phyloP scores from a whole-genome alignment of 1,140 invertebrate species.

The Trichomalopsis sarcophagae region DNA sequence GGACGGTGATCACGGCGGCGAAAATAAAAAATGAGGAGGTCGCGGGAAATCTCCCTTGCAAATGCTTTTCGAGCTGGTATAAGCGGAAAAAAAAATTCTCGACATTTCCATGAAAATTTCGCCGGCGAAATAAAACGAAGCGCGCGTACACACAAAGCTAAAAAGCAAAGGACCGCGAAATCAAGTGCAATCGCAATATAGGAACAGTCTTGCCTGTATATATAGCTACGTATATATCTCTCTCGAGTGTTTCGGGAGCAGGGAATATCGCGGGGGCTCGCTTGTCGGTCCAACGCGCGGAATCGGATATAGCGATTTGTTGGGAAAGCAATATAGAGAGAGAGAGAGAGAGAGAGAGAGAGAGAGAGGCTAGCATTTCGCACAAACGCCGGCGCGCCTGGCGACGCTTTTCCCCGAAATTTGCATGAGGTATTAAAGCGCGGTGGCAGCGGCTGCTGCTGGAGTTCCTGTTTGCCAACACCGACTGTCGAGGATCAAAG shows the following conservation, averaged over 20 bases:
- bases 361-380: constrained; percentile 1
- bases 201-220: constrained; percentile 5
- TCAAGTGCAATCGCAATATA: constrained; percentile 41
- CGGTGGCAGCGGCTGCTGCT: constrained; percentile 67
- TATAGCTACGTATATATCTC: neutral
- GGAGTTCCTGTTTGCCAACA: constrained; percentile 73
- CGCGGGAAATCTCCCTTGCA: constrained; percentile 9
- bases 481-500: constrained; percentile 73
- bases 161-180: constrained; percentile 35
- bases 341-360: constrained; percentile 46
- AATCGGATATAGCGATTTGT: constrained; percentile 74
- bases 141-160: neutral
- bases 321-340: constrained; percentile 74
- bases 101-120: constrained; percentile 53
- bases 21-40: neutral
- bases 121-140: constrained; percentile 24
- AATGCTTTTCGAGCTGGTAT: constrained; percentile 5
- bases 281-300: constrained; percentile 35
- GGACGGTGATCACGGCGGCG: neutral
- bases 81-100: neutral
- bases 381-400: constrained; percentile 22
- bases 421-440: constrained; percentile 76
- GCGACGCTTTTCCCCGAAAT: constrained; percentile 70
- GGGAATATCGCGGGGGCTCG: neutral
- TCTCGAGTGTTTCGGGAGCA: neutral